Evolutionary conservation across 2,888 invertebrate genomes (phyloP).

Genomic region (Xylophagus ater): DNA sequence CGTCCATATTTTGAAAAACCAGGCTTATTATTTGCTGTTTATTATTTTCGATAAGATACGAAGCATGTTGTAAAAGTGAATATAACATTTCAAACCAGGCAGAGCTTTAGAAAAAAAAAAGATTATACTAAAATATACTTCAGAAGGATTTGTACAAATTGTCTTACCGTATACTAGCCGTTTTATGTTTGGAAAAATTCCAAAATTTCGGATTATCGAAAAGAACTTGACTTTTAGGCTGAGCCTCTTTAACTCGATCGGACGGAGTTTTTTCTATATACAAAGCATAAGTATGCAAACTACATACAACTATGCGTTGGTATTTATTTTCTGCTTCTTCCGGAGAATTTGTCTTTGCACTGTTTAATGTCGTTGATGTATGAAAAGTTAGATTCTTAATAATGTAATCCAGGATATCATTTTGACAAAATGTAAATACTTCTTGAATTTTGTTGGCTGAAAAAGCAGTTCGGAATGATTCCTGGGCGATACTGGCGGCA

Average conservation of each 20-base stretch:
- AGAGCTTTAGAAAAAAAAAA: constrained; percentile 30
- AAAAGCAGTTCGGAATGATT: constrained; percentile 63
- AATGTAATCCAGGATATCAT: constrained; percentile 65
- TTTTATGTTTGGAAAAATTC: constrained; percentile 52
- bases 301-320: constrained; percentile 51
- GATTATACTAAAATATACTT: no score
- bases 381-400: constrained; percentile 55
- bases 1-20: constrained; percentile 54
- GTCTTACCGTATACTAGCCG: constrained; percentile 37
- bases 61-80: constrained; percentile 47
- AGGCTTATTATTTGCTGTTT: constrained; percentile 46
- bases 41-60: constrained; percentile 43
- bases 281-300: constrained; percentile 52
- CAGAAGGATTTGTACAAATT: background rate
- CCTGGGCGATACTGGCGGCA: constrained; percentile 58
- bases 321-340: constrained; percentile 62
- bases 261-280: constrained; percentile 47
- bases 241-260: constrained; percentile 43
- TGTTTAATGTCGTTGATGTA: constrained; percentile 44
- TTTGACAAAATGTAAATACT: constrained; percentile 70
- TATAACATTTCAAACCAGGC: constrained; percentile 61
- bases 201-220: constrained; percentile 56
- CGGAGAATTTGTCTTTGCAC: constrained; percentile 43
- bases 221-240: constrained; percentile 44
- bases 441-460: constrained; percentile 64